Base-by-base conservation (phyloP, 2,113 vertebrate genomes). In the Callipepla californica region DNA sequence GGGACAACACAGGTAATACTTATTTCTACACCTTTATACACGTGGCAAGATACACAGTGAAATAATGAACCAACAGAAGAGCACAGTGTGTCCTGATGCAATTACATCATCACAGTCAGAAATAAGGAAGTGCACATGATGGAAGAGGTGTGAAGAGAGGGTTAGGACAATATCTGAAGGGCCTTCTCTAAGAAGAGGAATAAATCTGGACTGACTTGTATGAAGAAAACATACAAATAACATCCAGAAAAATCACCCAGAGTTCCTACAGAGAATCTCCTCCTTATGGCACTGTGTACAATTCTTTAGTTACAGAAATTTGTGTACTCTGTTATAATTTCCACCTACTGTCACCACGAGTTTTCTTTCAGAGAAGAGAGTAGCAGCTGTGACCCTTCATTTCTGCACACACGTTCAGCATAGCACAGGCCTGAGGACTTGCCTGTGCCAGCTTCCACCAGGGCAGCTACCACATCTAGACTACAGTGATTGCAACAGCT, bases 381-480 rank as follows among this genome's bases (percentile, higher is more conserved):
- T 51, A 22, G 50, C 36, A 79, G 10, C 16, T 48, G 47, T 11
- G 19, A 23, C 20, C 12, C 11, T 40, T 55, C 47, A 47, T 47
- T 48, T 28, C 13, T 15, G 13, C 9, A 21, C 20, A 21, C 28
- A 23, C 17, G 14, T 63, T 40, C 61, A 40, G 44, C 20, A n/a
- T 21, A 67, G 17, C 19, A 30, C 28, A 79, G 16, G 26, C 25
- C 34, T 40, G n/a, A 38, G 19, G 26, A 20, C 53, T 93, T 89
- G 93, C 94, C 94, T 80, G 93, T 95, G 34, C 78, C 95, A 48
- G 91, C 74, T 30, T 96, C 94, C 62, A 76, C 63, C 61, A 96
- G 40, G 8, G 51, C 53, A 25, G 91, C 85, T 32, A 59, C 59
- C 30, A 91, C 50, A 28, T 57, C 38, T 80, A 96, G 58, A 42